Base-by-base conservation (phyloP, 1,140 invertebrate genomes). In the Scaptomyza graminum region DNA sequence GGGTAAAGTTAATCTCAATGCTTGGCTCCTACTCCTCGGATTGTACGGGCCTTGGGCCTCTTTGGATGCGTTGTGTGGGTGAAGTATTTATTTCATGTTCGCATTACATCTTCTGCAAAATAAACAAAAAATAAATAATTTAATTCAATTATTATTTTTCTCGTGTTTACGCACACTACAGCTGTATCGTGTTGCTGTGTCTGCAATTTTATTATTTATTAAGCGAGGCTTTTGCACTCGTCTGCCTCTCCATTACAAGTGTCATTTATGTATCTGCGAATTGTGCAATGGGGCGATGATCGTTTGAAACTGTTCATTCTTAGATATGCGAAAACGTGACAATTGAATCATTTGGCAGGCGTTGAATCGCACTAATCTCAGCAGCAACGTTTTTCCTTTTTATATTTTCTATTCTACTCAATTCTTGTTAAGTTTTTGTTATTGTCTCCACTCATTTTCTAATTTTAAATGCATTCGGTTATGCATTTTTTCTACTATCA, bases 321-420 rank as follows among this genome's bases (percentile, higher is more conserved):
- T 84, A 11, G 66, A 65, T 66, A 84, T 84, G 76, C 72, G 54
- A 72, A 75, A 83, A 83, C 79, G 79, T 83, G 79, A 83, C 79
- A 84, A 66, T 73, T 69, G 55, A 56, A 22, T 31, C 34, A 63
- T 43, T 66, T 18, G 50, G 22, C 25, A 28, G 49, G 11, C 41
- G 13, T 46, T 55, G 13, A 25, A 8, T 66, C 59, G 16, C 18
- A 69, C 65, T 49, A 64, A 64, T 47, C 70, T 47, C 43, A 31
- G 57, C 57, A 51, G 61, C 47, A 50, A 49, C 60, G 54, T 47
- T 63, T 61, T 43, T 22, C 18, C 18, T 22, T 22, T 22, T 22
- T 22, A 3, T 22, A 22, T 37, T 12, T 11, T 12, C 11, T 28
- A 54, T 39, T 57, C 4, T 67, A 51, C 56, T 67, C 68, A 76